Evolutionary conservation across 2,888 invertebrate genomes (phyloP).

Genomic region (Azorinus chamasolen): DNA sequence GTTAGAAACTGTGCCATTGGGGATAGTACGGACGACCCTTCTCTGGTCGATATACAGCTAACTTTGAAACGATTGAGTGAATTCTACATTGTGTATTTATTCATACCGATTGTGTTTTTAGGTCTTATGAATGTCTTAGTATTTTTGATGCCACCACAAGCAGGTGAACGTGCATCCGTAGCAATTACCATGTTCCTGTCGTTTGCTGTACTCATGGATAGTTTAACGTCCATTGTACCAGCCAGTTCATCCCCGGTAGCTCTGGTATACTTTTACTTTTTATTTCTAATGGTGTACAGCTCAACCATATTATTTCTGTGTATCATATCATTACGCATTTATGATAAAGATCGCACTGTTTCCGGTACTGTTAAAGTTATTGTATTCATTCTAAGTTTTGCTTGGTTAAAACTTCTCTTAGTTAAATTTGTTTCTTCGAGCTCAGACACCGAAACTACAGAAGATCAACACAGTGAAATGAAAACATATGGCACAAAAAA

Average conservation of each 20-base stretch:
- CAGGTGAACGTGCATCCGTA: conserved; percentile 46
- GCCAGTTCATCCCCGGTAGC: conserved; percentile 47
- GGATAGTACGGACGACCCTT: no score
- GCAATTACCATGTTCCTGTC: conserved; percentile 53
- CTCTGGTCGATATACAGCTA: neutral
- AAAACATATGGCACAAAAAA: no score
- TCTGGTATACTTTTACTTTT: conserved; percentile 40
- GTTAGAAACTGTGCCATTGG: neutral
- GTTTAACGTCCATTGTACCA: conserved; percentile 50
- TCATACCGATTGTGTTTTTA: conserved; percentile 47
- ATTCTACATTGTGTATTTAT: conserved; percentile 45
- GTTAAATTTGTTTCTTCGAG: no score
- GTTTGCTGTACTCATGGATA: conserved; percentile 50
- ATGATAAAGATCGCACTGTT: conserved; percentile 28
- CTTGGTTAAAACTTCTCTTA: no score
- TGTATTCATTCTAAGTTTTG: neutral
- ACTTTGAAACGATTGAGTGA: conserved; percentile 26
- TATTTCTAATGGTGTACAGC: conserved; percentile 46
- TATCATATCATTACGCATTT: conserved; percentile 37
- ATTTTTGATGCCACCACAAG: conserved; percentile 46
- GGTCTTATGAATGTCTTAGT: conserved; percentile 41
- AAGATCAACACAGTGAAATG: no score
- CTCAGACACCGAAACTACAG: no score
- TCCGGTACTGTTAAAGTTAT: conserved; percentile 5
- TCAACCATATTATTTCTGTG: conserved; percentile 25